Base-by-base conservation (phyloP, 2,113 vertebrate genomes). In the Actenoides hombroni region DNA sequence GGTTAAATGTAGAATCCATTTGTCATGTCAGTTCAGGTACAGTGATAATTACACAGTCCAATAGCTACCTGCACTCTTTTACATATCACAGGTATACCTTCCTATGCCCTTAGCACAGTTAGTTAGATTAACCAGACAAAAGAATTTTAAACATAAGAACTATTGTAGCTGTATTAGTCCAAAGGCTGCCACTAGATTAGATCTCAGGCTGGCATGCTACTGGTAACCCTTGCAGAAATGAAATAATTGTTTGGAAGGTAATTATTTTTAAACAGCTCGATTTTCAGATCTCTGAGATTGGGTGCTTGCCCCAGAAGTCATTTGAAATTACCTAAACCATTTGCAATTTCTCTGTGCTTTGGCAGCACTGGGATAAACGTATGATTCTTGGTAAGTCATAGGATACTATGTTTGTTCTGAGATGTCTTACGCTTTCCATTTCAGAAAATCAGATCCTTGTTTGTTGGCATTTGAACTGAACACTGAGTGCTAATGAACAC, bases 201-300 rank as follows among this genome's bases (percentile, higher is more conserved):
- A 92, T 94, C 93, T 95, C 80, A 69, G 86, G 83, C 40, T 96
- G 93, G 87, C 92, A 59, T 16, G 49, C 19, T 87, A 51, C 51
- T 65, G 63, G 35, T 73, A 54, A 26, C 77, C 33, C 44, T 94
- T 83, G 53, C 39, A 88, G 90, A 91, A 95, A 85, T 61, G 25
- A 64, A 88, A 60, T 63, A 71, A 83, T 53, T 42, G 31, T 69
- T 92, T 88, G 42, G 61, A 80, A 73, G 40, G 17, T 56, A 82
- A 79, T 70, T 77, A 10, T 56, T 90, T 92, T 86, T 79, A 83
- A 96, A 88, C 40, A 88, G 77, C 33, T 94, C 56, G 5, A 15
- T 97, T 97, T 94, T 94, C 42, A 96, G 93, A 94, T 97, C 79
- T 92, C 87, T 95, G 79, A 83, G 93, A 95, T 83, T 94, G 87